Percentiles rank a stretch among this genome's conserved stretches.
phyloP scores from a whole-genome alignment of 2,113 vertebrate genomes.

The Ia io region DNA sequence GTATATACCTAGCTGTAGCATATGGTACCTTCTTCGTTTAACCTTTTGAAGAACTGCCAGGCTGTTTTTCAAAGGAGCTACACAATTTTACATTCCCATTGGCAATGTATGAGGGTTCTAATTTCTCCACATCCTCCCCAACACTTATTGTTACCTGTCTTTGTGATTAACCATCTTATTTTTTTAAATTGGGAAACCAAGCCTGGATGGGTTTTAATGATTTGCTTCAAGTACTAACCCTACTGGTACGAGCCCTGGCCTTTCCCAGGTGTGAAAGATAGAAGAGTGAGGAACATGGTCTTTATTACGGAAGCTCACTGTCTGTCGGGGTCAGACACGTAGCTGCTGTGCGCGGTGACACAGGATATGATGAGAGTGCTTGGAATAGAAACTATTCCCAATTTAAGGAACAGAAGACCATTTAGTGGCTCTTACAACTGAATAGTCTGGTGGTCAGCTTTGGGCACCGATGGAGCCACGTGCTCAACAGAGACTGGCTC shows the following conservation, averaged over 20 bases:
- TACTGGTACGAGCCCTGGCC: background rate
- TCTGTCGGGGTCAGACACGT: background rate
- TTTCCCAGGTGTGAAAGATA: background rate
- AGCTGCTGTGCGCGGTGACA: background rate
- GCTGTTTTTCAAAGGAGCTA: background rate
- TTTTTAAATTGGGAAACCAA: background rate
- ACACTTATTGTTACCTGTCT: background rate
- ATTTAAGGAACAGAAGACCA: background rate
- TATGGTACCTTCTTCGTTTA: background rate
- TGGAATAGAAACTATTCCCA: background rate
- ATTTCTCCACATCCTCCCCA: background rate
- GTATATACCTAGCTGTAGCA: background rate
- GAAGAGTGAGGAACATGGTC: background rate
- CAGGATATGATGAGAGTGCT: background rate
- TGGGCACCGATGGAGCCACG: background rate
- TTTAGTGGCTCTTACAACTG: background rate
- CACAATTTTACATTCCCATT: background rate
- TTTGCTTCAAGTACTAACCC: background rate
- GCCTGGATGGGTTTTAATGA: background rate
- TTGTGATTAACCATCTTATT: background rate
- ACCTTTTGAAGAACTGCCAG: background rate
- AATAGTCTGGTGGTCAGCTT: background rate
- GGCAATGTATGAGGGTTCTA: background rate
- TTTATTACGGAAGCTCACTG: background rate
- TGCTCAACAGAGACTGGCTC: background rate